These are phyloP conservation scores for Bombycilla garrulus DNA, from an alignment of 2,113 vertebrate species.

Conservation along the genomic window DNA sequence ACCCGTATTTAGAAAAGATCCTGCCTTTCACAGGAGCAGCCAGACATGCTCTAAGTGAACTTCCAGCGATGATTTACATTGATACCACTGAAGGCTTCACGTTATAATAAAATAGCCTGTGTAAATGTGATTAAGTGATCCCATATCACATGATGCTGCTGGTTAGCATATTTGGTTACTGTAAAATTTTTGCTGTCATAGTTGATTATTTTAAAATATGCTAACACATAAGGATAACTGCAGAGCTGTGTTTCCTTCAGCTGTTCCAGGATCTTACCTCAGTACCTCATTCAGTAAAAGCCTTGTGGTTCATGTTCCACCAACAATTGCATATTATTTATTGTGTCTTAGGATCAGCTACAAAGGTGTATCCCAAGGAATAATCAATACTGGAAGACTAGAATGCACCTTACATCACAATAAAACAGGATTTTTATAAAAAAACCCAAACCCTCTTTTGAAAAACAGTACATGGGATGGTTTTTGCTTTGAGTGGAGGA, in stretches of 20 bases:
- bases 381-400: background rate
- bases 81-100: background rate
- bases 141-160: background rate
- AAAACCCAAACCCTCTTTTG: rapidly evolving
- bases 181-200: background rate
- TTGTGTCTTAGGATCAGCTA: background rate
- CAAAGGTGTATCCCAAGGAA: background rate
- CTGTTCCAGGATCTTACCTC: background rate
- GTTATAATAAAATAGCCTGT: background rate
- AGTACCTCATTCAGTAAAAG: background rate
- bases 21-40: background rate
- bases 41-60: background rate
- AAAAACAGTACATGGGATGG: background rate
- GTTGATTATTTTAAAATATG: background rate
- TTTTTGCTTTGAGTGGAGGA: background rate
- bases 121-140: background rate
- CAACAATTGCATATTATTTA: background rate
- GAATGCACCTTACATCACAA: background rate
- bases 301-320: background rate
- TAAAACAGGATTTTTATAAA: background rate
- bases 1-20: background rate
- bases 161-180: background rate
- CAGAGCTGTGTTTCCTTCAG: background rate
- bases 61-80: background rate
- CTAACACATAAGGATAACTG: background rate